Base-by-base conservation (phyloP, 1,140 invertebrate species). In the Drosophila triauraria region DNA sequence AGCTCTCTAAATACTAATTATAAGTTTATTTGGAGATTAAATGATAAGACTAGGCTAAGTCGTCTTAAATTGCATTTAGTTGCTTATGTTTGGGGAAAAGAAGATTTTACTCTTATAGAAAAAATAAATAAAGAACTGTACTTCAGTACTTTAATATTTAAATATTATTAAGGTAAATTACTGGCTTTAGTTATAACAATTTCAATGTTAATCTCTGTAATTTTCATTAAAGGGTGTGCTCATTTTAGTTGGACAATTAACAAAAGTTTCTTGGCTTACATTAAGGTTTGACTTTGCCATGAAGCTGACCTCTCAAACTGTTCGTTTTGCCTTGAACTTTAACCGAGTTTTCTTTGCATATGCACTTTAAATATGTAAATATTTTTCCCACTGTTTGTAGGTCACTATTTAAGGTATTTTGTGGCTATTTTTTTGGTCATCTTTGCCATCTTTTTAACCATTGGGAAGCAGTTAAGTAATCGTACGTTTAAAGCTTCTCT, bases 391-490 rank as follows among this genome's bases (percentile, higher is more conserved):
- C 50, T 38, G 43, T 80, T 76, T 71, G 62, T 82, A 48, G 74
- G 78, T 78, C 67, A 81, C 5, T 23, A 13, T 8, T 20, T 25
- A 13, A 32, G 43, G 17, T 51, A 51, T 32, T 60, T 60, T 20
- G 12, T 32, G 30, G 12, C 1, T 58, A 20, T 17, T 20, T 46
- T 46, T 65, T 58, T 44, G 5, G 62, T 2, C 13, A 60, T 6
- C 25, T 53, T 53, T 75, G 80, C 82, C 84, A 75, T 91, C 82
- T 91, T 86, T 91, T 20, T 35, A 53, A 53, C 6, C 7, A 7
- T 17, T 53, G 17, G 3, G 10, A 20, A 53, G 5, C 5, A 3
- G 27, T 35, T 53, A 20, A 35, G 30, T 53, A 35, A 35, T 13
- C 10, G 10, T 35, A 20, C 13, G n/a, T 13, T 13, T 53, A 4